A percentile compares a stretch with the other conserved stretches of the same genome.
Conservation (phyloP, 2,113 vertebrate species). For the Mus musculus region DNA sequence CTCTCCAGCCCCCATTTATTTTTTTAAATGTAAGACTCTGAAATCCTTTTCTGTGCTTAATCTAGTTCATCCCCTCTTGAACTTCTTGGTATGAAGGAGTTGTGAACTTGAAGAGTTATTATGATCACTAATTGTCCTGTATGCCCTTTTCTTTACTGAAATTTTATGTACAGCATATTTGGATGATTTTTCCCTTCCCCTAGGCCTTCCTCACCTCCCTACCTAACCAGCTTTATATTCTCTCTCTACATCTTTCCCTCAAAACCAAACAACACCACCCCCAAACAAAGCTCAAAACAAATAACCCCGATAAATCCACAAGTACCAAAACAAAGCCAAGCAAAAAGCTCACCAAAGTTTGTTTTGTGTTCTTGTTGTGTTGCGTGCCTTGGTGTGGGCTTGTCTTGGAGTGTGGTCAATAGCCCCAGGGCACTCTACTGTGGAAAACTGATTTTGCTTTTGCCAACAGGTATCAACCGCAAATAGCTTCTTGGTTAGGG, state of each 20-base stretch:
- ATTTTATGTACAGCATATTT: neutral
- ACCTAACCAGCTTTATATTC: neutral
- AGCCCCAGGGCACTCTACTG: neutral
- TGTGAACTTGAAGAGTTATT: neutral
- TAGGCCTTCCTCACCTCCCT: neutral
- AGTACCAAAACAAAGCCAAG: neutral
- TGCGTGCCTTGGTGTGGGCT: neutral
- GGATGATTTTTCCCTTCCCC: neutral
- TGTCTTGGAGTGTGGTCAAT: neutral
- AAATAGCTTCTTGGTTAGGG: neutral
- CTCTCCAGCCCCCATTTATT: neutral
- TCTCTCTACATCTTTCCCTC: neutral
- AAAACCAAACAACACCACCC: neutral
- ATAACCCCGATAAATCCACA: neutral
- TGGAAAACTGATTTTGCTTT: neutral
- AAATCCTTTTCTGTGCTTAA: neutral
- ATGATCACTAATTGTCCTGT: neutral
- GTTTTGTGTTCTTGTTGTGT: neutral
- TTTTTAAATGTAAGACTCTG: neutral
- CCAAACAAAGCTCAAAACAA: neutral
- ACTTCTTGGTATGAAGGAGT: neutral
- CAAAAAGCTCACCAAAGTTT: neutral
- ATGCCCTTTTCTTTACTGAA: neutral
- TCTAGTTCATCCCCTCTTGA: neutral
- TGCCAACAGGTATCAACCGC: neutral